Base-by-base conservation (phyloP, 2,113 vertebrate species). In the Diadophis punctatus region DNA sequence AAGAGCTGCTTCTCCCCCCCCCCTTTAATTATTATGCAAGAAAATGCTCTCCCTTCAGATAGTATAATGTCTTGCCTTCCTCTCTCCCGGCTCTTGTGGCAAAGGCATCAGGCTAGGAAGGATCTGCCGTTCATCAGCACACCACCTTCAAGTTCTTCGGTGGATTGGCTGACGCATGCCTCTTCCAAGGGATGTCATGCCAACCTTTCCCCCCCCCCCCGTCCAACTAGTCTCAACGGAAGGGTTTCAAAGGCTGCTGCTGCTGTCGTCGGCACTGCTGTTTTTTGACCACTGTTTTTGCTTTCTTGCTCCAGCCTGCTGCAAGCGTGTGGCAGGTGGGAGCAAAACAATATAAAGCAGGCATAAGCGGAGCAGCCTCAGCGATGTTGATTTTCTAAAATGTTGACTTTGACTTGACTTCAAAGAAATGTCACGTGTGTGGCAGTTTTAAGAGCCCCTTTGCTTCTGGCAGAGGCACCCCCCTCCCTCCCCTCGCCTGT, bases 321-420 rank as follows among this genome's bases (percentile, higher is more conserved):
- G 68, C 93, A 80, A 22, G 95, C 90, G 68, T 46, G 95, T 95
- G 92, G 96, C 96, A 98, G 97, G 97, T 97, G 96, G 97, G 68
- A 92, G 55, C 87, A 80, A 91, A 86, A 14, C 91, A 89, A 39
- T 1, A 27, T 3, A 23, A 87, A 88, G 87, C 93, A 92, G 23
- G 63, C 84, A 87, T 25, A 93, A 46, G 46, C 27, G 46, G 7
- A 1, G 23, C 58, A 93, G 89, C 89, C 2, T 80, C 92, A 0
- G 91, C 92, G 10, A 7, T 30, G 68, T 25, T 18, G 92, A 90
- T 93, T 68, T 6, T 30, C 34, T 30, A 58, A 87, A 86, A 25
- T 86, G 95, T 92, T 97, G 97, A 97, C 97, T 97, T 94, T 94
- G 93, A 93, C 91, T 39, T 95, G 96, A 96, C 96, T 97, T 96